These are phyloP conservation scores for Temnothorax unifasciatus DNA, from an alignment of 2,888 invertebrate genomes.

Conservation along the genomic window DNA sequence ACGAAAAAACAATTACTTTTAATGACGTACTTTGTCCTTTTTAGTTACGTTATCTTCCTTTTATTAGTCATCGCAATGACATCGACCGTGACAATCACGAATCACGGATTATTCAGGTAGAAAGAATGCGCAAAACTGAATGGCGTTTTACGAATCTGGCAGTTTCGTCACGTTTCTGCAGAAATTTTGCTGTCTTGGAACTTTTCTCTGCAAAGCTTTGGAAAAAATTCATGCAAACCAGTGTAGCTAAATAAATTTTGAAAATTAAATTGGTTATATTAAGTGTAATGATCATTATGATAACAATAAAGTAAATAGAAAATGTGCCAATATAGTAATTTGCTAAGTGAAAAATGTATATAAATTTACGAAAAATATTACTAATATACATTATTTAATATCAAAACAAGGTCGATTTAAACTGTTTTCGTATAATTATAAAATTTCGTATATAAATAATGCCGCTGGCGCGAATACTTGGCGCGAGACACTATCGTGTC, in stretches of 20 bases:
- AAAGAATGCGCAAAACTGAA: constrained; percentile 4
- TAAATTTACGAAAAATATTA: too few species aligned
- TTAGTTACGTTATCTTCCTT: background rate
- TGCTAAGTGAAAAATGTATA: too few species aligned
- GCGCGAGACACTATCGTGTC: too few species aligned
- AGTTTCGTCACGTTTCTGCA: background rate
- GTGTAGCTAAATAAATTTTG: background rate
- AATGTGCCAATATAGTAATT: too few species aligned
- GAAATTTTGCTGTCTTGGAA: constrained; percentile 20
- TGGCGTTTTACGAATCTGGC: background rate
- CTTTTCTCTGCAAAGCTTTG: background rate
- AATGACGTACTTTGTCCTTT: constrained; percentile 13
- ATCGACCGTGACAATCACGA: background rate
- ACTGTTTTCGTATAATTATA: background rate
- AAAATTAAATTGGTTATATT: background rate
- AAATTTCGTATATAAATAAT: background rate
- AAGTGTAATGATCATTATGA: too few species aligned
- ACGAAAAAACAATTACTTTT: constrained; percentile 16
- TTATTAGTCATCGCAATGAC: background rate
- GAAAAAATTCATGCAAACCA: constrained; percentile 18
- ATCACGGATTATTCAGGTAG: constrained; percentile 13
- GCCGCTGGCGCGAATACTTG: too few species aligned
- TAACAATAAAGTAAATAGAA: too few species aligned
- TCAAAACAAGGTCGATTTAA: background rate
- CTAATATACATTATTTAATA: background rate